Conservation (phyloP, 2,888 invertebrate genomes). For the Tenthredo distinguenda region DNA sequence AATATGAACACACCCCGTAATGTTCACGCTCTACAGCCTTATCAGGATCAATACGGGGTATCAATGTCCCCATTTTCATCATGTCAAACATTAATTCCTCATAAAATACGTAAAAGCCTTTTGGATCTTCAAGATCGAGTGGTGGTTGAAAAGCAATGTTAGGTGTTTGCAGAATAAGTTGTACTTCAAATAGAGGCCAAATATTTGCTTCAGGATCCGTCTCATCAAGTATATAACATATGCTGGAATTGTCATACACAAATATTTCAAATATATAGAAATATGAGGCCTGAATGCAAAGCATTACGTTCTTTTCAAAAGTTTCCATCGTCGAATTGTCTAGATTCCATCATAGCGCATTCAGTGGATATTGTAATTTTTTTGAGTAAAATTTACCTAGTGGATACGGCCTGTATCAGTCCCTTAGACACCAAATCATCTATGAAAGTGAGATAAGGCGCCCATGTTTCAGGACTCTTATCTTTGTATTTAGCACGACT, state of each 20-base stretch:
- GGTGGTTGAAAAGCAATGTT: constrained; percentile 88
- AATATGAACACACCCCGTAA: constrained; percentile 76
- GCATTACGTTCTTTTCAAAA: not conserved
- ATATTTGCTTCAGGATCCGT: constrained; percentile 81
- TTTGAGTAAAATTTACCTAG: constrained; percentile 68
- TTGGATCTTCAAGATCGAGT: constrained; percentile 83
- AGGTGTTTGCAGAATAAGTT: constrained; percentile 86
- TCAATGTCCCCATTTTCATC: constrained; percentile 86
- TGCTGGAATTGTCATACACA: constrained; percentile 73
- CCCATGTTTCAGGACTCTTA: constrained; percentile 78
- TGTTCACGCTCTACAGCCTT: constrained; percentile 63
- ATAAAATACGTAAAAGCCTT: constrained; percentile 85
- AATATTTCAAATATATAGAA: not conserved
- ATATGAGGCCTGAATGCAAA: not conserved
- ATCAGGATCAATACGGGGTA: constrained; percentile 81
- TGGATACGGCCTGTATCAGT: constrained; percentile 80
- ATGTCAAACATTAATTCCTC: constrained; percentile 88
- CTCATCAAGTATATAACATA: constrained; percentile 82
- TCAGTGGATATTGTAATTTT: not conserved
- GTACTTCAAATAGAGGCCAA: constrained; percentile 88
- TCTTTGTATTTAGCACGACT: constrained; percentile 69
- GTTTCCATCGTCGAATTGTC: not conserved
- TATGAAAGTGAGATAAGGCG: constrained; percentile 83
- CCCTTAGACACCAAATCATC: constrained; percentile 83
- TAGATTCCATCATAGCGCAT: not conserved